Percentiles rank a stretch among this genome's conserved stretches.
Conservation (phyloP, 1,140 invertebrate species). For the Bacillus rossius region DNA sequence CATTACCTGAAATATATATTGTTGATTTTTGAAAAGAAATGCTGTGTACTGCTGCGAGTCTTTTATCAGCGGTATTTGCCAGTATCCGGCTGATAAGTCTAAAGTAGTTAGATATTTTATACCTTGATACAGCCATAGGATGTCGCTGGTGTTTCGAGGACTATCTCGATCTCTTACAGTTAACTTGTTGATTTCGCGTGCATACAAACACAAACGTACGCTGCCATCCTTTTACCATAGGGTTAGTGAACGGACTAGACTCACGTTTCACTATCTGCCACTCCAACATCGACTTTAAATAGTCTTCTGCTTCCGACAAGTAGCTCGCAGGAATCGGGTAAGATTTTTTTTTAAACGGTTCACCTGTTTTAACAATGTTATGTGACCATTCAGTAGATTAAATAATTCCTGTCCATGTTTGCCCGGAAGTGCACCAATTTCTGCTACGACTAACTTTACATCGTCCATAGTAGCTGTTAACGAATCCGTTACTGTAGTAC, state of each 20-base stretch:
- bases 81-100: conserved; percentile 36
- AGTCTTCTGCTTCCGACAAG: conserved; percentile 14
- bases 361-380: background rate
- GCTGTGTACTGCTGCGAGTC: conserved; percentile 32
- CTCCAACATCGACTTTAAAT: conserved; percentile 24
- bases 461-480: background rate
- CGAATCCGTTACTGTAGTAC: background rate
- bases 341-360: conserved; percentile 9
- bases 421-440: background rate
- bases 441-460: background rate
- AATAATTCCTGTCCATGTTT: background rate
- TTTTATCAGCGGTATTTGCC: conserved; percentile 32
- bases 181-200: conserved; percentile 28
- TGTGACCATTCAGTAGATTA: background rate
- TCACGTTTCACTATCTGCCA: conserved; percentile 24
- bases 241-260: conserved; percentile 33
- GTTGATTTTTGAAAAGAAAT: conserved; percentile 30
- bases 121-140: conserved; percentile 27
- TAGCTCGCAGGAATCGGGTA: conserved; percentile 23
- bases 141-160: background rate
- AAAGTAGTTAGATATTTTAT: conserved; percentile 28
- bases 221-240: conserved; percentile 30
- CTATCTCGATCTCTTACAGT: conserved; percentile 26
- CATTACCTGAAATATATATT: conserved; percentile 32
- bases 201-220: conserved; percentile 35